Evolutionary conservation across 2,888 invertebrate genomes (phyloP).

Genomic region (Empis livida): DNA sequence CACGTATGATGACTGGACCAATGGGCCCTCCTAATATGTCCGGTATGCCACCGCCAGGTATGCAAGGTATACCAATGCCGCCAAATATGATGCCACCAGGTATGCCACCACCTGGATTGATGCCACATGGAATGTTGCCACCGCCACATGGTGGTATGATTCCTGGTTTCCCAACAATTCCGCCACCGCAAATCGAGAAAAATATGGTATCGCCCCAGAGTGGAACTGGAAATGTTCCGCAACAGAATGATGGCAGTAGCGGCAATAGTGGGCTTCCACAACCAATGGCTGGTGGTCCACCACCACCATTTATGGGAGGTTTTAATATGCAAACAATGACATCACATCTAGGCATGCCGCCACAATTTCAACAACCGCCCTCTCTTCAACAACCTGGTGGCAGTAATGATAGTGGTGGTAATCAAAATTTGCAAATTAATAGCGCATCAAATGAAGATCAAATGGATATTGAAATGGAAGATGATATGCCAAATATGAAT

Average conservation of each 20-base stretch:
- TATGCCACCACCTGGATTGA: conserved; percentile 35
- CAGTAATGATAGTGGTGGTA: conserved; percentile 8
- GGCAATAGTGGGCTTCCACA: conserved; percentile 10
- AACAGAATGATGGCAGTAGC: neutral
- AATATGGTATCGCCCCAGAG: conserved; percentile 16
- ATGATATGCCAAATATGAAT: conserved; percentile 30
- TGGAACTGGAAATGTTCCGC: conserved; percentile 12
- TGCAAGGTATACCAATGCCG: conserved; percentile 21
- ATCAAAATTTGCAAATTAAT: conserved; percentile 16
- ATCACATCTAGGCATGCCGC: conserved; percentile 11
- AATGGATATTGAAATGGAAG: conserved; percentile 68
- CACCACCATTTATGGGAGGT: conserved; percentile 25
- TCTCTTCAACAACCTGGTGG: conserved; percentile 24
- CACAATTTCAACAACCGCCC: conserved; percentile 21
- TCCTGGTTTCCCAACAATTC: conserved; percentile 32
- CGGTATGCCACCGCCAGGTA: conserved; percentile 27
- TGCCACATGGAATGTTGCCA: conserved; percentile 23
- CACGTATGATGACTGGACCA: conserved; percentile 16
- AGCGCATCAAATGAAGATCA: conserved; percentile 47
- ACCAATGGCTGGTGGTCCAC: conserved; percentile 20
- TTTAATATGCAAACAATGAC: conserved; percentile 16
- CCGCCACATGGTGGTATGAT: conserved; percentile 10
- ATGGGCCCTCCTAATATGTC: conserved; percentile 29
- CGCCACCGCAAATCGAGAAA: conserved; percentile 21
- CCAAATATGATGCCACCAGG: conserved; percentile 37